Conservation (phyloP, 2,888 invertebrate species). For the Pteria penguin region DNA sequence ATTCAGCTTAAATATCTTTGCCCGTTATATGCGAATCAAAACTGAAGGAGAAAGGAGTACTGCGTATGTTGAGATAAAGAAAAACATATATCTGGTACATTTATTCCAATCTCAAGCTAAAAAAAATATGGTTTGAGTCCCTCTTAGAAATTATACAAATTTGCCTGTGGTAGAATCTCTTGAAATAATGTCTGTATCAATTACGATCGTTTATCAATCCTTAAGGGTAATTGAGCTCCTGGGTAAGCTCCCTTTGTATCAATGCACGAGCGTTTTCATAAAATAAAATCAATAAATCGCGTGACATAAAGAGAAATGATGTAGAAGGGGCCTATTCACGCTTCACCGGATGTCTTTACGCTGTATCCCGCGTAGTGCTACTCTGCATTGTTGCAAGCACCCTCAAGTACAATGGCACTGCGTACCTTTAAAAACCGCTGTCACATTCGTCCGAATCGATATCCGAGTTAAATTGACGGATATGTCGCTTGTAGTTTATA, state of each 20-base stretch:
- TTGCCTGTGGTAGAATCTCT: too few species aligned
- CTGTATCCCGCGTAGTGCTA: not conserved
- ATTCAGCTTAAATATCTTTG: too few species aligned
- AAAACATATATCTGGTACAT: too few species aligned
- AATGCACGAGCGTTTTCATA: not conserved
- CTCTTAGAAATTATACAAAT: too few species aligned
- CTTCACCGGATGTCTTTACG: not conserved
- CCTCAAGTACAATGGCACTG: not conserved
- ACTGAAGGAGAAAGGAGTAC: too few species aligned
- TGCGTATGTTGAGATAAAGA: too few species aligned
- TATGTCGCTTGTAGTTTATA: not conserved
- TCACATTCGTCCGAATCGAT: not conserved
- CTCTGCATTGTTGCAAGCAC: not conserved
- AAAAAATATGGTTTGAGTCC: too few species aligned
- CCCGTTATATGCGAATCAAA: too few species aligned
- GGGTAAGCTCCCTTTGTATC: not conserved
- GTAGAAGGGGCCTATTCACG: not conserved
- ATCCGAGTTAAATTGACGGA: not conserved
- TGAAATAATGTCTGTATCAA: too few species aligned
- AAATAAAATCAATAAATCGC: not conserved
- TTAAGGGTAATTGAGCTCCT: not conserved
- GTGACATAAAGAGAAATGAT: not conserved
- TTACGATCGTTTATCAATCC: too few species aligned
- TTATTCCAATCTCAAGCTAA: too few species aligned
- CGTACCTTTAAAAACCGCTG: not conserved